phyloP scores from a whole-genome alignment of 2,888 invertebrate genomes.

The Mantis religiosa region DNA sequence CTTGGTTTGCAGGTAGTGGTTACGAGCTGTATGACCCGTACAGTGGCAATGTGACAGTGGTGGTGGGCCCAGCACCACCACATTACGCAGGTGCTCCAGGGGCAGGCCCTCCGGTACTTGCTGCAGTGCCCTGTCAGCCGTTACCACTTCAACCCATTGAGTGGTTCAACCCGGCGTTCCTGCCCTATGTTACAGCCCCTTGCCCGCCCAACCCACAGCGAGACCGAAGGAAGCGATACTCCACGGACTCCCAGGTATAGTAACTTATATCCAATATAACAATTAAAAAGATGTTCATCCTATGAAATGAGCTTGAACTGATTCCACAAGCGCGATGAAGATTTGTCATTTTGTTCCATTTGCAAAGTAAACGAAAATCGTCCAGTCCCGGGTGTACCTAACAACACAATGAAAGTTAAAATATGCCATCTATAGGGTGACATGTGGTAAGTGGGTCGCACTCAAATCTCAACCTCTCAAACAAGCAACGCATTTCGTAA shows the following conservation, averaged over 20 bases:
- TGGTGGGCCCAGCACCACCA: constrained; percentile 43
- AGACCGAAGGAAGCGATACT: constrained; percentile 37
- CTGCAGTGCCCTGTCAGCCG: constrained; percentile 46
- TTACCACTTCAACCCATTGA: constrained; percentile 48
- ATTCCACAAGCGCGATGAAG: too few relatives aligned
- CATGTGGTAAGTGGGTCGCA: too few relatives aligned
- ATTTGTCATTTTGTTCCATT: too few relatives aligned
- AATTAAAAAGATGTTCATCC: too few relatives aligned
- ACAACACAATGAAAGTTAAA: too few relatives aligned
- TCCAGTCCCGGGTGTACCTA: too few relatives aligned
- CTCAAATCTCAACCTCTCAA: too few relatives aligned
- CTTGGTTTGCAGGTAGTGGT: constrained; percentile 26
- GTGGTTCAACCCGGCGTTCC: constrained; percentile 45
- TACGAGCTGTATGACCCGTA: constrained; percentile 41
- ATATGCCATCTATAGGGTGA: too few relatives aligned
- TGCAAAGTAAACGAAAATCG: too few relatives aligned
- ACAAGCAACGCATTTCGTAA: too few relatives aligned
- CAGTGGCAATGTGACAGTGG: constrained; percentile 39
- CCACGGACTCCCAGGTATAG: constrained; percentile 39
- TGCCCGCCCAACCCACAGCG: constrained; percentile 37
- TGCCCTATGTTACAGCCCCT: constrained; percentile 36
- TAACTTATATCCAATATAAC: too few relatives aligned
- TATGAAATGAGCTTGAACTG: too few relatives aligned
- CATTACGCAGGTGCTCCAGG: constrained; percentile 37
- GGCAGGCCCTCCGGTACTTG: constrained; percentile 37